phyloP scores from a whole-genome alignment of 2,797 vertebrate genomes.

The Salmo trutta region DNA sequence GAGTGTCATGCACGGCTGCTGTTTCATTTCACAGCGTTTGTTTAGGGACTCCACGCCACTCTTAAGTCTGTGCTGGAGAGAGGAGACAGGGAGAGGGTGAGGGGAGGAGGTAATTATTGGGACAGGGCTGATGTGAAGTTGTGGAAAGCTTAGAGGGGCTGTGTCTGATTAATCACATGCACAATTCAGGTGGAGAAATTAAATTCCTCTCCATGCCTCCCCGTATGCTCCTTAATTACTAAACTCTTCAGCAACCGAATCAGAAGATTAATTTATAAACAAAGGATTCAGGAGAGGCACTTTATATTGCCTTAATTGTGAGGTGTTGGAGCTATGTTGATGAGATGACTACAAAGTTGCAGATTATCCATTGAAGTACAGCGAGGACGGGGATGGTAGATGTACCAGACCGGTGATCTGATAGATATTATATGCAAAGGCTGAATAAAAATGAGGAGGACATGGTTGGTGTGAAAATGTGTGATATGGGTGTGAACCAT shows the following conservation, averaged over 20 bases:
- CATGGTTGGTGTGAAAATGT: neutral
- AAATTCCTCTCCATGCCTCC: neutral
- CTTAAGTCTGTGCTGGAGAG: neutral
- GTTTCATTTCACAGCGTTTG: constrained; percentile 52
- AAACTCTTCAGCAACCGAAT: neutral
- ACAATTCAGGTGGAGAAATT: neutral
- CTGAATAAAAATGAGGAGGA: neutral
- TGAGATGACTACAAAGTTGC: constrained; percentile 12
- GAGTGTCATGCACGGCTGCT: constrained; percentile 43
- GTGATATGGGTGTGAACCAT: neutral
- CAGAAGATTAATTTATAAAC: neutral
- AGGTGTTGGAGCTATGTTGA: constrained; percentile 18
- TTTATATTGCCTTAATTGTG: constrained; percentile 24
- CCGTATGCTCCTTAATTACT: neutral
- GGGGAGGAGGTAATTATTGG: neutral
- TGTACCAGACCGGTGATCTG: neutral
- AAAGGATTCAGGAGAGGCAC: neutral
- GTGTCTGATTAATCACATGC: constrained; percentile 18
- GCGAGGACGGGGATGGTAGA: neutral
- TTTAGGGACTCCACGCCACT: constrained; percentile 28
- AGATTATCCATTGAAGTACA: constrained; percentile 3
- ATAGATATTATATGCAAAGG: neutral
- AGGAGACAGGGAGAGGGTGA: neutral
- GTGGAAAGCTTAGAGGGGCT: neutral
- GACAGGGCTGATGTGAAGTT: neutral